These are phyloP conservation scores for Drosophila paranaensis DNA, from an alignment of 2,888 invertebrate species.

Conservation along the genomic window DNA sequence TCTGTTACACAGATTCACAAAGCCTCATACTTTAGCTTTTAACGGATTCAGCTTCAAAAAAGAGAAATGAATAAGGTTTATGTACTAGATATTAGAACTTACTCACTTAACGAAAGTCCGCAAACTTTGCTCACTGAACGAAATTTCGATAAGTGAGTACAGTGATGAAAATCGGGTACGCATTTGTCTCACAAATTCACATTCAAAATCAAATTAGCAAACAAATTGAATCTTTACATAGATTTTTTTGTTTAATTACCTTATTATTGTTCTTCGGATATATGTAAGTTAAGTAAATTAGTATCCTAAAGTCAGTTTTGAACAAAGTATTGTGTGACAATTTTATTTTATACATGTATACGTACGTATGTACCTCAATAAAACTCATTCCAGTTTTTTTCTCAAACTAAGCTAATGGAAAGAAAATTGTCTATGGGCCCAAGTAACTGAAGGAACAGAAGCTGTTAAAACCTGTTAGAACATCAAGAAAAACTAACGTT, in stretches of 20 bases:
- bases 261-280: not conserved
- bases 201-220: not conserved
- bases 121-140: constrained; percentile 14
- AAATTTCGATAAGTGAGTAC: constrained; percentile 10
- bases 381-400: constrained; percentile 27
- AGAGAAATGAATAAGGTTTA: not conserved
- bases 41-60: not conserved
- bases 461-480: constrained; percentile 33
- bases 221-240: not conserved
- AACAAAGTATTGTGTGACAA: not conserved
- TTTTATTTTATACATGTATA: not conserved
- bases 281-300: not conserved
- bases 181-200: not conserved
- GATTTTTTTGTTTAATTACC: not conserved
- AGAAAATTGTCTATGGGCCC: constrained; percentile 1
- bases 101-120: constrained; percentile 15
- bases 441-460: not conserved
- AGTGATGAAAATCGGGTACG: constrained; percentile 5
- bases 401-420: not conserved
- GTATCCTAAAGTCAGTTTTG: not conserved
- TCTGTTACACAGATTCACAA: not conserved
- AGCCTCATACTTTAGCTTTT: not conserved
- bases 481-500: constrained; percentile 19
- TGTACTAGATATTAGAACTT: constrained; percentile 1
- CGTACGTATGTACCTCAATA: too few species aligned